These are phyloP conservation scores for Rattus rattus DNA, from an alignment of 2,113 vertebrate species.

Conservation along the genomic window DNA sequence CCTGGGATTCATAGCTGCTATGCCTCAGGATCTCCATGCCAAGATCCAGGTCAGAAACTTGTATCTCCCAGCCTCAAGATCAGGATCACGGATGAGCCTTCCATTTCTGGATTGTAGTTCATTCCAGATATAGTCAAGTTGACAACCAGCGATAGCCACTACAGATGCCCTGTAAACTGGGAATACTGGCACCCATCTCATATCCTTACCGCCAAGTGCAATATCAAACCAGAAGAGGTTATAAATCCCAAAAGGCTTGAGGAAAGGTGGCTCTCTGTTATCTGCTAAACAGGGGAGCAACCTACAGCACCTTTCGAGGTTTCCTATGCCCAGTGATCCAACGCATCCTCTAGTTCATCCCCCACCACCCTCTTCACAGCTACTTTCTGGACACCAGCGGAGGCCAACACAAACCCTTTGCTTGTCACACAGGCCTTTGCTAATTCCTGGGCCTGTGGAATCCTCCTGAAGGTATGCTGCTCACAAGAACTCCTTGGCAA, in stretches of 20 bases:
- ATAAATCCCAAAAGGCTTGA: not conserved
- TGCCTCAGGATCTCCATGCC: no score
- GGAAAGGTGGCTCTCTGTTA: not conserved
- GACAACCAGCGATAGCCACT: no score
- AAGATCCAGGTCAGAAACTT: no score
- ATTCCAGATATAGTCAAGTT: no score
- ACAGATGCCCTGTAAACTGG: constrained; percentile 36
- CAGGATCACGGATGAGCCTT: no score
- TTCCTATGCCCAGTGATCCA: not conserved
- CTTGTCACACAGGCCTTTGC: not conserved
- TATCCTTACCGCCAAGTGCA: constrained; percentile 12
- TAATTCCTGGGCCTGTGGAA: not conserved
- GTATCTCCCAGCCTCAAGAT: no score
- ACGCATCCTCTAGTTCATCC: not conserved
- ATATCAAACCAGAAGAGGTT: constrained; percentile 30
- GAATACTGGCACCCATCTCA: not conserved
- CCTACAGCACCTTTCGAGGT: not conserved
- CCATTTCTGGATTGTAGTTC: no score
- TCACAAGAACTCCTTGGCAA: not conserved
- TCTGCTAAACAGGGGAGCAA: not conserved
- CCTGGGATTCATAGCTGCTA: no score
- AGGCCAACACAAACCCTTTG: fast-evolving
- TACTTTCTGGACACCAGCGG: not conserved
- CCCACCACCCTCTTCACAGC: no score
- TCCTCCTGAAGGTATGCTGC: not conserved